Percentiles rank a stretch among this genome's conserved stretches.
Evolutionary conservation across 2,797 vertebrate genomes (phyloP).

Genomic region (Cephalopachus bancanus): DNA sequence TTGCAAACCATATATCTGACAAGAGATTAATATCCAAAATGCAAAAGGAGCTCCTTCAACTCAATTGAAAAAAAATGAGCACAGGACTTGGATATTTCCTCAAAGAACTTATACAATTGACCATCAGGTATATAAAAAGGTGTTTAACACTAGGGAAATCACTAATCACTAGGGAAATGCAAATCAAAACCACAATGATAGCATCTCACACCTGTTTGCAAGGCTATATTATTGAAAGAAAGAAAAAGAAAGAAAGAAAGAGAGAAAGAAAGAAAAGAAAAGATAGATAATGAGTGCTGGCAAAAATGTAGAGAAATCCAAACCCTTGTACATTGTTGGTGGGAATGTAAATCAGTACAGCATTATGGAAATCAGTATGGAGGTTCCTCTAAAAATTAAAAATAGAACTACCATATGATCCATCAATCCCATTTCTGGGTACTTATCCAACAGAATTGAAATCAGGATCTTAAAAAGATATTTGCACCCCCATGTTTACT

Average conservation of each 20-base stretch:
- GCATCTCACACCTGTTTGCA: neutral
- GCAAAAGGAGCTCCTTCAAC: neutral
- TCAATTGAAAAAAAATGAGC: neutral
- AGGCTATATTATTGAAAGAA: neutral
- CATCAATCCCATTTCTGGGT: neutral
- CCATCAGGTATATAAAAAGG: neutral
- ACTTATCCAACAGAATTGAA: constrained; percentile 37
- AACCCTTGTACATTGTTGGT: neutral
- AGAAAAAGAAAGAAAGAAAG: neutral
- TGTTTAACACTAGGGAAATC: neutral
- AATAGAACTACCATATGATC: neutral
- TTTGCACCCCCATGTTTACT: neutral
- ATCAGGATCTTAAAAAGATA: neutral
- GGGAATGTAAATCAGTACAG: constrained; percentile 6
- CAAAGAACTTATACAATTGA: neutral
- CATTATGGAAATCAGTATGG: constrained; percentile 8
- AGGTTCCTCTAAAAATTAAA: constrained; percentile 1
- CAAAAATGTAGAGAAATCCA: neutral
- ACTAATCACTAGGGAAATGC: neutral
- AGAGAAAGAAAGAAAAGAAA: neutral
- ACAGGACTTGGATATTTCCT: neutral
- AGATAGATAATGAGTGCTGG: neutral
- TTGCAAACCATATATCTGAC: neutral
- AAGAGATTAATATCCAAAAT: neutral
- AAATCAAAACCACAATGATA: neutral